Base-by-base conservation (phyloP, 2,797 vertebrate species). In the Danio choprae region DNA sequence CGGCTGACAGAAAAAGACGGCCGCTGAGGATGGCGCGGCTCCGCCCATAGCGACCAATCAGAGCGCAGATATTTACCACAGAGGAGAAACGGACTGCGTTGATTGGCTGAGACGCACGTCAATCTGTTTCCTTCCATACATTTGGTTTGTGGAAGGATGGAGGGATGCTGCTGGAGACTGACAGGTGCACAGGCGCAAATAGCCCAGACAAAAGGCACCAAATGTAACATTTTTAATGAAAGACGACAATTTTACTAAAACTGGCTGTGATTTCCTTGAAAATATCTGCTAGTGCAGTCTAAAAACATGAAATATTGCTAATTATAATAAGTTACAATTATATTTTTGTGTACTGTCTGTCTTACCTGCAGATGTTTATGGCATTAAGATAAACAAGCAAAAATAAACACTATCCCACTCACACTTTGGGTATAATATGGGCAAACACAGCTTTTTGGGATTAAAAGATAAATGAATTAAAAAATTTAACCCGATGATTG, bases 21-120 rank as follows among this genome's bases (percentile, higher is more conserved):
- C 36, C 62, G 87, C 85, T 81, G 56, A 22, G 84, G 89, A 90
- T 89, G 86, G 86, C 75, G 79, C 59, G 41, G 88, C 86, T 83
- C 90, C 94, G 88, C 94, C 94, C 94, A 22, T 94, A 87, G 91
- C 88, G 91, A 95, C 94, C 92, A 94, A 94, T 93, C 84, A 80
- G 16, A 44, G 0, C 6, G 62, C 22, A 64, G 48, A 44, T 8
- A 15, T 82, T 59, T 87, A 86, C 85, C 56, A 63, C 64, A 82
- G 0, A 6, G 0, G 0, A 41, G 22, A 6, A 65, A 55, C 4
- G 10, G 46, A 44, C 53, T 6, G 72, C 44, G 71, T 2, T 81
- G 2, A 93, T 93, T 95, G 89, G 92, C 51, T 44, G 11, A 4
- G 0, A 5, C 11, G 1, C 0, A 64, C 69, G 90, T 87, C 87